Conservation (phyloP, 2,113 vertebrate genomes). For the Dromaius novaehollandiae region DNA sequence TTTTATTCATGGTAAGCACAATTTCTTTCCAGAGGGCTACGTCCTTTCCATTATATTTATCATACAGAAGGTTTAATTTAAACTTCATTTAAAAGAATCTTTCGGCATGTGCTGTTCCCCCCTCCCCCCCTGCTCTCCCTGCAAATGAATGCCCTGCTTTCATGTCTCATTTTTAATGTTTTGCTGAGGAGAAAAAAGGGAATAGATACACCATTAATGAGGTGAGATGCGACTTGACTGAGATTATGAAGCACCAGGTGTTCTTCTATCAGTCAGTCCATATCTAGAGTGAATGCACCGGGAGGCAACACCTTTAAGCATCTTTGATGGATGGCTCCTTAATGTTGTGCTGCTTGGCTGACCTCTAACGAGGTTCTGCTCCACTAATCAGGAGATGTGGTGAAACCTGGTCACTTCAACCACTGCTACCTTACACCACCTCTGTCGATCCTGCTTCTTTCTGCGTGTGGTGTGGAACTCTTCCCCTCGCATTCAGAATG, state of each 20-base stretch:
- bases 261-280: background rate
- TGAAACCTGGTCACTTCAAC: background rate
- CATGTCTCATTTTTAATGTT: slow-evolving; percentile 31
- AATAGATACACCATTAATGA: slow-evolving; percentile 39
- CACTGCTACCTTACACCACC: background rate
- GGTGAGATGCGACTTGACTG: background rate
- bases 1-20: background rate
- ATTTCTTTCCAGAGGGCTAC: background rate
- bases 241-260: slow-evolving; percentile 1
- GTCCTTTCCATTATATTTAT: slow-evolving; percentile 42
- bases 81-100: slow-evolving; percentile 53
- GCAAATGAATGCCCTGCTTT: slow-evolving; percentile 34
- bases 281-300: background rate
- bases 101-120: background rate
- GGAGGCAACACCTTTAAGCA: background rate
- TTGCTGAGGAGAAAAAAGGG: slow-evolving; percentile 24
- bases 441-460: background rate
- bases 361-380: background rate
- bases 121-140: background rate
- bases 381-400: background rate
- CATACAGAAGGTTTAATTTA: slow-evolving; percentile 56
- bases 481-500: background rate
- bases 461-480: background rate
- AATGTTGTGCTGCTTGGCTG: background rate
- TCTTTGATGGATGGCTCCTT: background rate